Percentiles rank a stretch among this genome's conserved stretches.
Evolutionary conservation across 2,113 vertebrate species (phyloP).

Genomic region (Hiodon alosoides): DNA sequence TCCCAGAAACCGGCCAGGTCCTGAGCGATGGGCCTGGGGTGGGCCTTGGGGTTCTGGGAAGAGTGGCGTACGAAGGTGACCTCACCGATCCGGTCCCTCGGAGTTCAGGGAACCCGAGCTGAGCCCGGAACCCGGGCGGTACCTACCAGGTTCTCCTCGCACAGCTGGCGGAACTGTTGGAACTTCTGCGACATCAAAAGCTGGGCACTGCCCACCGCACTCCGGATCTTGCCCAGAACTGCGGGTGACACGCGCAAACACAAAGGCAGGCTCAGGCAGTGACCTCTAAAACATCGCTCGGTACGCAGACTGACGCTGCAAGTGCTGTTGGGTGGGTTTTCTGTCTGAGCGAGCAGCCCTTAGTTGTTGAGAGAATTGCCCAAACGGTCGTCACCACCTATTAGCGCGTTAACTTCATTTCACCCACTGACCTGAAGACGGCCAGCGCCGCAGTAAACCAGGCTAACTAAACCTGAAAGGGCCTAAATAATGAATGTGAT

Average conservation of each 20-base stretch:
- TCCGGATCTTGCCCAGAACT: conserved; percentile 95
- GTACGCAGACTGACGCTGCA: too few species aligned
- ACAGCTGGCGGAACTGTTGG: conserved; percentile 96
- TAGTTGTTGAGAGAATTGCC: too few species aligned
- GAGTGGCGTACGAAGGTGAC: conserved; percentile 9
- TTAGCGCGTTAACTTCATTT: too few species aligned
- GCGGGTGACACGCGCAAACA: conserved; percentile 29
- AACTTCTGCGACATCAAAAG: conserved; percentile 98
- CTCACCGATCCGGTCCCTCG: too few species aligned
- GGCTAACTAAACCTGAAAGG: too few species aligned
- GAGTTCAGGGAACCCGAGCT: not conserved
- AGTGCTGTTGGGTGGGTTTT: too few species aligned
- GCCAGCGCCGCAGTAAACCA: too few species aligned
- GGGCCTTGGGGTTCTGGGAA: conserved; percentile 84
- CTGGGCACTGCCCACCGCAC: conserved; percentile 91
- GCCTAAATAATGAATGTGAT: too few species aligned
- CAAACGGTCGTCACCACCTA: too few species aligned
- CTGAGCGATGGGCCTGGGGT: conserved; percentile 87
- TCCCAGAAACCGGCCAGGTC: conserved; percentile 98
- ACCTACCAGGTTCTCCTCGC: conserved; percentile 96
- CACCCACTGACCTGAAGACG: too few species aligned
- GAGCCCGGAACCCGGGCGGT: conserved; percentile 12
- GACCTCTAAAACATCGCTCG: too few species aligned
- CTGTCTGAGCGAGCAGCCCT: too few species aligned
- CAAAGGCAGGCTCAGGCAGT: conserved; percentile 23